A percentile compares a stretch with the other conserved stretches of the same genome.
phyloP scores from a whole-genome alignment of 2,888 invertebrate species.

The Brachypalpus laphriformis region DNA sequence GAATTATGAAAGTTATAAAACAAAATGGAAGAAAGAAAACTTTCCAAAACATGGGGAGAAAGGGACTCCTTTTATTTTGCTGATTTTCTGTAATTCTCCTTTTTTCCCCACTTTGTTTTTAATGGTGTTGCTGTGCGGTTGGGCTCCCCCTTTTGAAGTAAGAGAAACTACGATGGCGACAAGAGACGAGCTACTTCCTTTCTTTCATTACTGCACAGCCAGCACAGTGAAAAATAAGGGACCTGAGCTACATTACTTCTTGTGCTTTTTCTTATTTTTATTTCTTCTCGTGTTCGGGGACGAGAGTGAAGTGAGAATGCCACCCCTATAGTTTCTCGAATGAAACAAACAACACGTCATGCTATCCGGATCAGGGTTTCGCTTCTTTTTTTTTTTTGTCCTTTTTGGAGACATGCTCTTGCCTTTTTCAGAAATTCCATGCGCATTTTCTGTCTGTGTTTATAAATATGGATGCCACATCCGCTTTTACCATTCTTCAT shows the following conservation, averaged over 20 bases:
- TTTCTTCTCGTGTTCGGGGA: not conserved
- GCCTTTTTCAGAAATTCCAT: slow-evolving; percentile 48
- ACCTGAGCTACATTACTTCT: slow-evolving; percentile 27
- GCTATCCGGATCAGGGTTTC: slow-evolving; percentile 11
- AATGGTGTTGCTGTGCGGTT: not conserved
- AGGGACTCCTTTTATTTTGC: not conserved
- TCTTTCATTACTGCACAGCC: not conserved
- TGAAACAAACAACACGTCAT: slow-evolving; percentile 58
- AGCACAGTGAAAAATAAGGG: slow-evolving; percentile 6
- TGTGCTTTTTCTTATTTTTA: not conserved
- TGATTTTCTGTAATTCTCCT: slow-evolving; percentile 8
- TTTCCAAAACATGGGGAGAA: not conserved
- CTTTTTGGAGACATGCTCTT: not conserved
- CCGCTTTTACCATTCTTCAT: slow-evolving; percentile 33
- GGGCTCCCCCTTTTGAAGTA: not conserved
- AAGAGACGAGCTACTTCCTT: slow-evolving; percentile 51
- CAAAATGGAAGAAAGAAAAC: slow-evolving; percentile 14
- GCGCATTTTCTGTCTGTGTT: slow-evolving; percentile 50
- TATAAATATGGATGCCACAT: slow-evolving; percentile 63
- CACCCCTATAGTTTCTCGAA: slow-evolving; percentile 15
- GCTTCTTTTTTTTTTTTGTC: not conserved
- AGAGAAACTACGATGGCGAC: slow-evolving; percentile 21
- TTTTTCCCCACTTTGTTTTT: not conserved
- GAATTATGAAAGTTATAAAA: slow-evolving; percentile 28
- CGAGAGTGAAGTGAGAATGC: not conserved